Evolutionary conservation across 1,140 invertebrate genomes (phyloP).

Genomic region (Muscidifurax raptorellus): DNA sequence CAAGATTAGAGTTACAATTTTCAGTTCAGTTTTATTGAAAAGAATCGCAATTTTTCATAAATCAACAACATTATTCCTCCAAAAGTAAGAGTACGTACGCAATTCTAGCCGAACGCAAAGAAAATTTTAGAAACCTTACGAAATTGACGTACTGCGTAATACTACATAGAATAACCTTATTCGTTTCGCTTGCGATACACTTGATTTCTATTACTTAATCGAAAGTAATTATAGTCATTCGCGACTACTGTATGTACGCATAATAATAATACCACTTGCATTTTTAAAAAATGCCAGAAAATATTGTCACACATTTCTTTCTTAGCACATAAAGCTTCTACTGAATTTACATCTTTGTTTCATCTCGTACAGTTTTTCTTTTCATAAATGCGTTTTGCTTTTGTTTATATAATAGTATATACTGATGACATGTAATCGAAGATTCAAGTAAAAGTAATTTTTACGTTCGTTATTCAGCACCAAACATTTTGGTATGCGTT

Average conservation of each 20-base stretch:
- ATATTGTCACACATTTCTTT: slow-evolving; percentile 15
- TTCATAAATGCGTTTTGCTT: not conserved
- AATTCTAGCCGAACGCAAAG: not conserved
- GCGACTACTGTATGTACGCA: not conserved
- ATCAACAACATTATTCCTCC: not conserved
- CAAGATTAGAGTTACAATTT: not conserved
- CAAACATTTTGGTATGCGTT: no score
- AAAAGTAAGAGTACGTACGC: not conserved
- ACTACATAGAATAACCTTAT: not conserved
- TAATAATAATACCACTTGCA: not conserved
- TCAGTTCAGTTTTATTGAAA: not conserved
- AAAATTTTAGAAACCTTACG: not conserved
- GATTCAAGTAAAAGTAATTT: not conserved
- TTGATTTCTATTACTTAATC: not conserved
- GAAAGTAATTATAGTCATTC: not conserved
- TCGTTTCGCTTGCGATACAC: not conserved
- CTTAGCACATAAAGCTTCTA: not conserved
- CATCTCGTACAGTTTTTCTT: not conserved
- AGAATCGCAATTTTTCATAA: not conserved
- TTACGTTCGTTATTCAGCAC: no score
- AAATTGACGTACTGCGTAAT: not conserved
- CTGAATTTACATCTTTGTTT: not conserved
- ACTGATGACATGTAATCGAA: not conserved
- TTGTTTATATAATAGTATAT: not conserved
- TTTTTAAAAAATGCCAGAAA: not conserved